Evolutionary conservation across 2,797 vertebrate species (phyloP).

Genomic region (Clarias laeviceps): DNA sequence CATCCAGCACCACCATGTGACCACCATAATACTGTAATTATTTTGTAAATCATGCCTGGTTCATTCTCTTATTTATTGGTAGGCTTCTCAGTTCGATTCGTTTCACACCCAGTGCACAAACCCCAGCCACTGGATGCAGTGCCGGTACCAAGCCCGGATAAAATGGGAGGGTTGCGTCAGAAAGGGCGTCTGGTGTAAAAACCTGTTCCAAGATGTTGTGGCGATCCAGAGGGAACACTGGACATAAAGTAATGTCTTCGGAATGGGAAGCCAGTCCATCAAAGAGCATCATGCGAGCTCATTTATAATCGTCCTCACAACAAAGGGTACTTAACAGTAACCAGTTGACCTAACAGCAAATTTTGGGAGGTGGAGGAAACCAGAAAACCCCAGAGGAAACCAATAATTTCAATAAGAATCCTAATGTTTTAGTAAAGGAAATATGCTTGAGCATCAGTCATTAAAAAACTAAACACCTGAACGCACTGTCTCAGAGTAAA

Average conservation of each 20-base stretch:
- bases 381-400: neutral
- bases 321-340: neutral
- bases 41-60: neutral
- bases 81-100: too few species aligned
- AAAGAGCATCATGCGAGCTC: neutral
- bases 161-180: too few species aligned
- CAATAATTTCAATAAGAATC: neutral
- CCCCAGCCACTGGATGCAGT: too few species aligned
- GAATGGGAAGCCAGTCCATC: neutral
- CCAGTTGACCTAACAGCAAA: neutral
- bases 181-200: too few species aligned
- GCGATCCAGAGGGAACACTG: too few species aligned
- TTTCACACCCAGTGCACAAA: too few species aligned
- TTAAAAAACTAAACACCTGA: neutral
- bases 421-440: neutral
- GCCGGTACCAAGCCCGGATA: too few species aligned
- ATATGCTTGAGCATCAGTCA: neutral
- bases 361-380: neutral
- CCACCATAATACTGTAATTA: too few species aligned
- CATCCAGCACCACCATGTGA: neutral
- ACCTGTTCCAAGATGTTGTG: too few species aligned
- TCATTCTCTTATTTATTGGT: neutral
- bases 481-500: neutral
- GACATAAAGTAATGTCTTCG: neutral
- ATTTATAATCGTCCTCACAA: neutral